These are phyloP conservation scores for Caenorhabditis virilis DNA, from an alignment of 2,888 invertebrate species.

Conservation along the genomic window DNA sequence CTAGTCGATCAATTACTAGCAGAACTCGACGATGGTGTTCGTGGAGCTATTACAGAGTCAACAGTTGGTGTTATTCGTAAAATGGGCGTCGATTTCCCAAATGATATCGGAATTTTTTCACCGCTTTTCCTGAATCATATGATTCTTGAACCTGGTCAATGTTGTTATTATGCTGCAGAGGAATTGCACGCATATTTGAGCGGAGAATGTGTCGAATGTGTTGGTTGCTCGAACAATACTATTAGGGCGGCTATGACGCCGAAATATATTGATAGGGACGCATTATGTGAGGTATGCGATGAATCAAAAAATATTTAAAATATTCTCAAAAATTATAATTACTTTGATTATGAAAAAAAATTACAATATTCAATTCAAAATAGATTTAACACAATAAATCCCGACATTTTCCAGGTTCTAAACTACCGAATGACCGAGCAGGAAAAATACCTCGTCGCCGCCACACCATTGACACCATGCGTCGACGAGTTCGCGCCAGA, in stretches of 20 bases:
- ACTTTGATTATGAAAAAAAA: too few species aligned
- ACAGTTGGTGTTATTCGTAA: slow-evolving; percentile 62
- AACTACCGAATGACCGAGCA: slow-evolving; percentile 75
- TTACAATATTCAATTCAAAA: too few species aligned
- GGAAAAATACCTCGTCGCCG: slow-evolving; percentile 57
- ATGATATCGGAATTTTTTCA: slow-evolving; percentile 74
- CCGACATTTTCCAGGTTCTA: slow-evolving; percentile 76
- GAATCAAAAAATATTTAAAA: background rate
- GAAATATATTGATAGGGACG: slow-evolving; percentile 87
- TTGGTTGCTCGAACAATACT: slow-evolving; percentile 98
- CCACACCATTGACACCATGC: slow-evolving; percentile 34
- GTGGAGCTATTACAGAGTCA: slow-evolving; percentile 55
- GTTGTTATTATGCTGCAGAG: slow-evolving; percentile 88
- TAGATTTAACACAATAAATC: too few species aligned
- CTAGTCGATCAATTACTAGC: slow-evolving; percentile 35
- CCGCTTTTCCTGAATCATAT: slow-evolving; percentile 89
- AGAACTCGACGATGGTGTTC: slow-evolving; percentile 43
- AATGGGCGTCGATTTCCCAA: slow-evolving; percentile 50
- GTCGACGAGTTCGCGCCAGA: slow-evolving; percentile 65
- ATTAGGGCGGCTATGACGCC: slow-evolving; percentile 94
- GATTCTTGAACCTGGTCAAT: slow-evolving; percentile 82
- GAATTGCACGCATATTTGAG: slow-evolving; percentile 92
- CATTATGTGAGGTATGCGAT: slow-evolving; percentile 75
- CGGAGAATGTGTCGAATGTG: slow-evolving; percentile 97
- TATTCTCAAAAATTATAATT: background rate